A percentile compares a stretch with the other conserved stretches of the same genome.
These are phyloP conservation scores for Hippocampus zosterae DNA, from an alignment of 2,113 vertebrate species.

Conservation along the genomic window DNA sequence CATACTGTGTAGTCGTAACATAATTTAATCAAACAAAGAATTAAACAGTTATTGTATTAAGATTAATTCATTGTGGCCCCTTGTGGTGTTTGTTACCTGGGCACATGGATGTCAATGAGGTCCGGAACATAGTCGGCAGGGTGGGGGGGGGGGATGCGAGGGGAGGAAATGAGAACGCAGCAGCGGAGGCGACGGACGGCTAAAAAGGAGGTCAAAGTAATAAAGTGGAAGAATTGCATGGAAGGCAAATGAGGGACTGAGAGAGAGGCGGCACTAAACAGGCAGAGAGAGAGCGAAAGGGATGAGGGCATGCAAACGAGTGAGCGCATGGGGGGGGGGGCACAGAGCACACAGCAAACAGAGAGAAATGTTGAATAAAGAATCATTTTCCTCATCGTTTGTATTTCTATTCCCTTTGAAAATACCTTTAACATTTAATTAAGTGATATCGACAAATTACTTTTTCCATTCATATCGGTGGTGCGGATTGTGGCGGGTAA, in stretches of 20 bases:
- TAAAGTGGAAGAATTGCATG: slow-evolving; percentile 34
- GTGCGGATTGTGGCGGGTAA: no score
- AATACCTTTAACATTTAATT: background rate
- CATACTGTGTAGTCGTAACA: no score
- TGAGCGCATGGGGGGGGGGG: slow-evolving; percentile 8
- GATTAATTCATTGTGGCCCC: no score
- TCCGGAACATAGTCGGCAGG: background rate
- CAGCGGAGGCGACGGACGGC: slow-evolving; percentile 10
- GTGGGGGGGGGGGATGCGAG: background rate
- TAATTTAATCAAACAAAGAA: no score
- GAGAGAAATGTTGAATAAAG: background rate
- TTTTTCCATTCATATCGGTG: no score
- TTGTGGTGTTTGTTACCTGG: no score
- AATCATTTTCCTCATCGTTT: background rate
- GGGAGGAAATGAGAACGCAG: slow-evolving; percentile 28
- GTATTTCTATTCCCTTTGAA: background rate
- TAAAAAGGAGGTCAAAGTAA: slow-evolving; percentile 28
- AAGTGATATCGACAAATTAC: background rate
- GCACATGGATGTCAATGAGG: no score
- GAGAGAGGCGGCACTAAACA: slow-evolving; percentile 29
- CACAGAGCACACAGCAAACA: slow-evolving; percentile 6
- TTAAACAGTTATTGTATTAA: no score
- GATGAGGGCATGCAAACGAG: slow-evolving; percentile 46
- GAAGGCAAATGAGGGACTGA: slow-evolving; percentile 37
- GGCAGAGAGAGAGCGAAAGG: slow-evolving; percentile 20